Evolutionary conservation across 2,113 vertebrate species (phyloP).

Genomic region (Pterophyllum scalare): DNA sequence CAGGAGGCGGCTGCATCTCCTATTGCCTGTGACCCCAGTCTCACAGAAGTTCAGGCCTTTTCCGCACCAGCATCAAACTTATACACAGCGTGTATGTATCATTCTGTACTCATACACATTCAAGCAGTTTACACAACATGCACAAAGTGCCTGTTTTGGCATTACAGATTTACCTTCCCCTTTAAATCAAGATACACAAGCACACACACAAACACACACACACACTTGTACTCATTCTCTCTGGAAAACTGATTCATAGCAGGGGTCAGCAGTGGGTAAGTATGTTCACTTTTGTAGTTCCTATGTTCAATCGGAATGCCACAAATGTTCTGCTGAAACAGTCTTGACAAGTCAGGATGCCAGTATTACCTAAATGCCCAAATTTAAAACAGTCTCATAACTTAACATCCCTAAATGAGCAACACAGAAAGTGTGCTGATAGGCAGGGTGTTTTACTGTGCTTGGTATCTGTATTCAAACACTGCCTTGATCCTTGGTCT

Average conservation of each 20-base stretch:
- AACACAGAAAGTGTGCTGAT: neutral
- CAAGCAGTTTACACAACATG: conserved; percentile 33
- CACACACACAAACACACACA: neutral
- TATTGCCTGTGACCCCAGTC: conserved; percentile 89
- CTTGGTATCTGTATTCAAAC: conserved; percentile 6
- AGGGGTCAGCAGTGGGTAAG: conserved; percentile 73
- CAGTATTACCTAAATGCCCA: neutral
- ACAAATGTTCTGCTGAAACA: conserved; percentile 25
- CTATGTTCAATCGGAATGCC: conserved; percentile 19
- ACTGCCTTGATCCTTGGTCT: neutral
- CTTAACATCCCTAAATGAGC: neutral
- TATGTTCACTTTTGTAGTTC: conserved; percentile 62
- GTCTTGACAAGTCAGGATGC: neutral
- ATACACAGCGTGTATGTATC: conserved; percentile 95
- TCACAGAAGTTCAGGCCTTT: conserved; percentile 89
- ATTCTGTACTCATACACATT: conserved; percentile 81
- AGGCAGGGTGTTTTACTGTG: neutral
- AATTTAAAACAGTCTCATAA: conserved; percentile 13
- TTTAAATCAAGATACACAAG: conserved; percentile 23
- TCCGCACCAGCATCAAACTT: conserved; percentile 87
- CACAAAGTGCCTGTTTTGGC: conserved; percentile 27
- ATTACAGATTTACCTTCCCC: neutral
- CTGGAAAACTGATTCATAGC: conserved; percentile 45
- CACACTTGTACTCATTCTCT: neutral
- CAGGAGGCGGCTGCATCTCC: conserved; percentile 73